Conservation (phyloP, 2,113 vertebrate genomes). For the Thunnus maccoyii region DNA sequence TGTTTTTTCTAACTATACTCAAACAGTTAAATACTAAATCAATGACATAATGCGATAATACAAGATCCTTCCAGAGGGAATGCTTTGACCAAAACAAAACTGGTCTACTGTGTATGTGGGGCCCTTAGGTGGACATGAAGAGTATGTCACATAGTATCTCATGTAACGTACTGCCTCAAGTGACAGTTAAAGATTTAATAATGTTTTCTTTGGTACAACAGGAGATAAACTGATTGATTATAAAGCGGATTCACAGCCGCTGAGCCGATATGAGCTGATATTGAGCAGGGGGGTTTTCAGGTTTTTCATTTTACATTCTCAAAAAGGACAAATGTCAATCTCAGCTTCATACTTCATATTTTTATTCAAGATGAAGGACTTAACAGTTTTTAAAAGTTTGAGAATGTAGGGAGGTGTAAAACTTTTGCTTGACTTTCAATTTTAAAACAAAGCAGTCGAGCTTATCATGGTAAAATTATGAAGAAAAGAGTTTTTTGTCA, state of each 20-base stretch:
- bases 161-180: not conserved
- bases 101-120: no score
- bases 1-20: no score
- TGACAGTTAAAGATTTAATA: constrained; percentile 1
- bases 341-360: not conserved
- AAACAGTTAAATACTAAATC: no score
- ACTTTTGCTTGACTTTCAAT: not conserved
- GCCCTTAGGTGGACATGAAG: not conserved
- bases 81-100: no score
- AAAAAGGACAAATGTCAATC: not conserved
- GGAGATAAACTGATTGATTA: not conserved
- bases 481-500: no score
- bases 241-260: not conserved
- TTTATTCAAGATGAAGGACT: not conserved
- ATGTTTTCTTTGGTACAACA: not conserved
- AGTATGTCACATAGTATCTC: not conserved
- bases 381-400: not conserved
- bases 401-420: not conserved
- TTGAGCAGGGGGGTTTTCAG: not conserved
- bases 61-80: no score
- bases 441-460: not conserved
- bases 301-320: not conserved
- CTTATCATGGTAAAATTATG: no score
- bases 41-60: no score
- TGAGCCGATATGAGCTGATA: not conserved